Evolutionary conservation across 2,113 vertebrate genomes (phyloP), one percentile per base, ranked within the genome.

Genomic region (Chinchilla lanigera): DNA sequence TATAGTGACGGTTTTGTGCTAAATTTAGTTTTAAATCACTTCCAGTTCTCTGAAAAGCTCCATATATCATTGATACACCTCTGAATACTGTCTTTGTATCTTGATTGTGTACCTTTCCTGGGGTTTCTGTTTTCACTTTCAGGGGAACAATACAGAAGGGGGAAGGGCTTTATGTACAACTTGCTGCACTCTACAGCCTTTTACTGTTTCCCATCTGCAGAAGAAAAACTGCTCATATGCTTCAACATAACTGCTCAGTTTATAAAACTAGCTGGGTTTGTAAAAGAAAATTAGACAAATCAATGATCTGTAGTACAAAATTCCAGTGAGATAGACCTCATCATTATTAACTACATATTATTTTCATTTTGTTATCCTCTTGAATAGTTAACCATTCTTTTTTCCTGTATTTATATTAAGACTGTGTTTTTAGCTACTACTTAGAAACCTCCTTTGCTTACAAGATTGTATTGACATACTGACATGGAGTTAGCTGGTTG

Each of bases 1-100:
- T 28, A 60, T 30, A 92, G 41, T 94, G 54, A 89, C 82, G 12
- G 69, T 82, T 93, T 92, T 86, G 12, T 77, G 52, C 41, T 65
- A 54, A 82, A 75, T 86, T 75, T 71, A 82, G n/a, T 65, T 93
- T 96, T 52, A 92, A 96, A 90, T 92, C 9, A 61, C 28, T 56
- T 67, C 13, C 6, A 84, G 67, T 58, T 82, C 3, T 56, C 84
- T 86, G 50, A 67, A 90, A 95, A 94, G 10, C 44, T 95, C 2
- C n/a, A 11, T 67, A 7, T 92, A 7, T 44, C 73, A 95, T 87
- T 9, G n/a, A 63, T 86, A 67, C 1, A 80, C 54, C 24, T 89
- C 24, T 71, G 88, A 71, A 71, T 65, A 73, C 80, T 86, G 47
- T 75, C 65, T 85, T 92, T 35, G 19, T 88, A 50, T 83, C 75